Base-by-base conservation (phyloP, 2,888 invertebrate genomes). In the Leucophenga maculata region DNA sequence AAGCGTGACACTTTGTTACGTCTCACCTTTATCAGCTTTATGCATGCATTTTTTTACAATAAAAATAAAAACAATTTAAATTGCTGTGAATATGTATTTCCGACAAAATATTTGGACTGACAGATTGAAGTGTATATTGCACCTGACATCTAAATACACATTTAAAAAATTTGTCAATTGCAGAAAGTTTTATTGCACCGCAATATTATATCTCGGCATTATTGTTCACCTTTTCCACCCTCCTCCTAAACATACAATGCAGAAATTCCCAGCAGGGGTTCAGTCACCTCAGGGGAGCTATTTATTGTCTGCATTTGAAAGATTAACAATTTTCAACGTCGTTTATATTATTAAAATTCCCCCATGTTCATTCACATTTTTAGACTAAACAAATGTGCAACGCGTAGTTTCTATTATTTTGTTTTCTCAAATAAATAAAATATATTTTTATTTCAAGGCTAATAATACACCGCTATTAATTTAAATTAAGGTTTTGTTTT, bases 161-260 rank as follows among this genome's bases (percentile, higher is more conserved):
- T 62, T 66, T 62, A 1, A 60, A 69, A 75, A 76, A 78, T 78
- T 78, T 78, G 78, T 78, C 77, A 72, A 72, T 72, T 71, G 39
- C 32, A 31, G 20, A n/a, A n/a, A n/a, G n/a, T n/a, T n/a, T n/a
- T n/a, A n/a, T n/a, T n/a, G n/a, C n/a, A n/a, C n/a, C 44, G 8
- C 44, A 26, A 62, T 13, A 62, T 13, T 44, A 44, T 11, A 9
- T 32, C 32, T 6, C 32, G 8, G 32, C 32, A 32, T 32, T 8
- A 2, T 26, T 26, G 26, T 26, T 4, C 26, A 4, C 26, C 26
- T 26, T 26, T 4, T 4, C 26, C 26, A 4, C 4, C 26, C 26
- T 26, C 26, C 26, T 26, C 39, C 62, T 3, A 62, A 32, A 46
- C 32, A 14, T 32, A n/a, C 9, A 60, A 16, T 44, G 20, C 62